Evolutionary conservation across 2,113 vertebrate species (phyloP).

Genomic region (Bettongia penicillata): DNA sequence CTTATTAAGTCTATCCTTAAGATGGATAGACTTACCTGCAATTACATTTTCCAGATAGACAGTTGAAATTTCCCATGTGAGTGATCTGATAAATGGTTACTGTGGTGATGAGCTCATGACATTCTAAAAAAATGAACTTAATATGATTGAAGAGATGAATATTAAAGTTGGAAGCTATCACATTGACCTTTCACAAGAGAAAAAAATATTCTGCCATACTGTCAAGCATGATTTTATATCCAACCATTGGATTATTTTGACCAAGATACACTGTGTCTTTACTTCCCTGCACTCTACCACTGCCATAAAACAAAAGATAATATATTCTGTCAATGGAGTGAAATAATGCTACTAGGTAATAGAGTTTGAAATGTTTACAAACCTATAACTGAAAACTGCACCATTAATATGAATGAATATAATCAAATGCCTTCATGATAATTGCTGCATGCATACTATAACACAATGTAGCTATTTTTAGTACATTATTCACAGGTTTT

Average conservation of each 20-base stretch:
- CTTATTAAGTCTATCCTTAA: slow-evolving; percentile 67
- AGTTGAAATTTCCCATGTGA: slow-evolving; percentile 63
- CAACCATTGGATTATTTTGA: slow-evolving; percentile 61
- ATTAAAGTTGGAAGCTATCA: slow-evolving; percentile 62
- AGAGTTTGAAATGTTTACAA: slow-evolving; percentile 85
- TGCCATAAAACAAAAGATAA: slow-evolving; percentile 78
- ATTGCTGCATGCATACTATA: slow-evolving; percentile 78
- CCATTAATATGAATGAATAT: slow-evolving; percentile 81
- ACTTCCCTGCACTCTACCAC: slow-evolving; percentile 62
- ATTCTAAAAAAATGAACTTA: slow-evolving; percentile 62
- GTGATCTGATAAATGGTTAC: slow-evolving; percentile 58
- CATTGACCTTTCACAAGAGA: slow-evolving; percentile 58
- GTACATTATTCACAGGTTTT: slow-evolving; percentile 73
- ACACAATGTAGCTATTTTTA: slow-evolving; percentile 78
- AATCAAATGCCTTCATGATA: slow-evolving; percentile 81
- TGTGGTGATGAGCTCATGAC: slow-evolving; percentile 58
- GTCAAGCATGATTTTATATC: slow-evolving; percentile 59
- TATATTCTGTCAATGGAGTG: slow-evolving; percentile 79
- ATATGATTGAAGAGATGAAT: slow-evolving; percentile 61
- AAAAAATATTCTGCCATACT: not conserved
- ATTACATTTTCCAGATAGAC: slow-evolving; percentile 64
- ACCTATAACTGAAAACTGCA: slow-evolving; percentile 80
- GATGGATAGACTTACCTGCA: slow-evolving; percentile 33
- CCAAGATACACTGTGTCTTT: slow-evolving; percentile 45
- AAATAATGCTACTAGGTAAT: slow-evolving; percentile 80